These are phyloP conservation scores for Trogon melanurus DNA, from an alignment of 2,113 vertebrate species.

Conservation along the genomic window DNA sequence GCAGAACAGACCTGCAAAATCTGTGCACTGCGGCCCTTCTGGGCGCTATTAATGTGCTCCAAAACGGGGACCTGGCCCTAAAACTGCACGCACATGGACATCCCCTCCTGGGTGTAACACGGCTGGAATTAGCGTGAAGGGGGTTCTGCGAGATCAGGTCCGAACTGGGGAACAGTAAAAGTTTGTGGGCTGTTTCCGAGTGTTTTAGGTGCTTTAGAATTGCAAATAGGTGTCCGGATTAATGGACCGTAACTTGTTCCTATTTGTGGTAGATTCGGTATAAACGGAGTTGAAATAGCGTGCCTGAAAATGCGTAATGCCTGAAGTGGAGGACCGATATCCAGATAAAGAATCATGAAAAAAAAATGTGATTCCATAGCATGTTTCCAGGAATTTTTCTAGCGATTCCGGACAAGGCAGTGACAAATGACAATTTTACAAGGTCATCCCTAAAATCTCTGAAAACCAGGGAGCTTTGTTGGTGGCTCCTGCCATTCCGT, in stretches of 20 bases:
- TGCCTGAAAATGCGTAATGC: neutral
- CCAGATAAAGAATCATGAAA: neutral
- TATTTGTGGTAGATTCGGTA: neutral
- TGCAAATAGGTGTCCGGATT: neutral
- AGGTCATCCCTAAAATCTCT: slow-evolving; percentile 42
- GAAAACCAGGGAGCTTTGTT: slow-evolving; percentile 20
- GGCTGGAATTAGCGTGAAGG: neutral
- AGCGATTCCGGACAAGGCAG: neutral
- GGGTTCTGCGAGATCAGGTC: neutral
- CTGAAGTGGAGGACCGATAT: neutral
- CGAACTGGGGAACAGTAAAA: neutral
- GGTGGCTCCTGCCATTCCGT: neutral
- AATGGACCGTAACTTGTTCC: neutral
- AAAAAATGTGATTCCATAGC: neutral
- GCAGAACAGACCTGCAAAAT: neutral
- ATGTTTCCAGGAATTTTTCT: neutral
- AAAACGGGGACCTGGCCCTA: neutral
- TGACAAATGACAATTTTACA: slow-evolving; percentile 40
- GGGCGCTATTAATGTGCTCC: slow-evolving; percentile 11
- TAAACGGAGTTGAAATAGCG: neutral
- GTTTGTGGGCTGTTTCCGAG: neutral
- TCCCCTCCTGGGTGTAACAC: neutral
- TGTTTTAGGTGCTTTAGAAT: neutral
- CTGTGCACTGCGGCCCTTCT: neutral
- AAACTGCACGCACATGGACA: neutral